Evolutionary conservation across 2,113 vertebrate species (phyloP).

Genomic region (Parus major): DNA sequence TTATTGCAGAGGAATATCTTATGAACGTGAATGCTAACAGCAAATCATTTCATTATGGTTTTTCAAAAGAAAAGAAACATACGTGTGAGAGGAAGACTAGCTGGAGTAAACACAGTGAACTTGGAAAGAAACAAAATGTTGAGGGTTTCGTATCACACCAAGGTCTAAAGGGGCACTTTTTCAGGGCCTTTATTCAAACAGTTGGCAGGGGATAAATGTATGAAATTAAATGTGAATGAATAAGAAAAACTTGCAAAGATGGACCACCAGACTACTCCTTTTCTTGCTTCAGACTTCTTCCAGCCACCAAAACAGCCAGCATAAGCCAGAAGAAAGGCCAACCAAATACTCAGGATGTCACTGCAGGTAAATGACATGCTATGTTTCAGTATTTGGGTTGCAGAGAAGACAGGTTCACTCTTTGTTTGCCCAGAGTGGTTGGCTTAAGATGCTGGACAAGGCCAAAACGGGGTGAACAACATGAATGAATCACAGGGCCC

Average conservation of each 20-base stretch:
- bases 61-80: background rate
- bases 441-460: background rate
- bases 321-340: slow-evolving; percentile 60
- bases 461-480: background rate
- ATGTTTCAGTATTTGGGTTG: slow-evolving; percentile 33
- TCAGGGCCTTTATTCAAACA: background rate
- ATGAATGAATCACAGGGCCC: background rate
- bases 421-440: background rate
- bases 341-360: slow-evolving; percentile 34
- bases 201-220: background rate
- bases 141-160: background rate
- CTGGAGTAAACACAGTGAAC: background rate
- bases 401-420: slow-evolving; percentile 9
- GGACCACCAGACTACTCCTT: background rate
- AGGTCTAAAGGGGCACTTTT: background rate
- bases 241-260: background rate
- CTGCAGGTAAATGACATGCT: slow-evolving; percentile 35
- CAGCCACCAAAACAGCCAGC: slow-evolving; percentile 7
- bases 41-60: slow-evolving; percentile 11
- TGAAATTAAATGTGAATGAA: background rate
- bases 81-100: background rate
- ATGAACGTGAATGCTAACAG: background rate
- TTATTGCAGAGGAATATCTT: background rate
- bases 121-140: background rate
- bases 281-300: slow-evolving; percentile 45